These are phyloP conservation scores for Euura saliciscinereae DNA, from an alignment of 1,140 invertebrate species.

Conservation along the genomic window DNA sequence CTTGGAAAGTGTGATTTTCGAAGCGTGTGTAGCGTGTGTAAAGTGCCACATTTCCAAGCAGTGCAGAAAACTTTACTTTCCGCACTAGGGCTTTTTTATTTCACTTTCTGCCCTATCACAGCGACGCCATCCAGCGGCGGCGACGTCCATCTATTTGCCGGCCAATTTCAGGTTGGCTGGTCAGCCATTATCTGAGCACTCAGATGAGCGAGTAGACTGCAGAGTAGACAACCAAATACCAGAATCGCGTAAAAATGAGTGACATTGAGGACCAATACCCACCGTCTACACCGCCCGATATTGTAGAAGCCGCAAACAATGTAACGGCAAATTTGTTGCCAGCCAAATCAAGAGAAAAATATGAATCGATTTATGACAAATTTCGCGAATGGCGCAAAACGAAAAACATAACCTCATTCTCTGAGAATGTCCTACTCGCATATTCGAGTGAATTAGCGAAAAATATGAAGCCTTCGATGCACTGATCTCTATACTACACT, in stretches of 20 bases:
- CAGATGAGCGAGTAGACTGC: no score
- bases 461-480: slow-evolving; percentile 30
- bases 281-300: background rate
- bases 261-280: background rate
- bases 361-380: slow-evolving; percentile 15
- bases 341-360: slow-evolving; percentile 20
- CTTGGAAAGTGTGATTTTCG: no score
- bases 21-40: no score
- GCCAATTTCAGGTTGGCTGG: no score
- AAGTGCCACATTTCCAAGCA: no score
- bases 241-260: background rate
- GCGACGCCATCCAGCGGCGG: no score
- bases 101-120: no score
- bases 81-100: no score
- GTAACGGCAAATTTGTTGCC: slow-evolving; percentile 18
- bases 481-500: no score
- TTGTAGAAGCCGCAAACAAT: background rate
- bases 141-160: no score
- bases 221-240: background rate
- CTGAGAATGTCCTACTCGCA: slow-evolving; percentile 32
- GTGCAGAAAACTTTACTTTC: no score
- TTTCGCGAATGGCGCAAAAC: slow-evolving; percentile 20
- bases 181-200: no score
- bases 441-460: slow-evolving; percentile 37
- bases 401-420: slow-evolving; percentile 30